Evolutionary conservation across 2,113 vertebrate genomes (phyloP), one percentile per base, ranked within the genome.

Genomic region (Phaethornis superciliosus): DNA sequence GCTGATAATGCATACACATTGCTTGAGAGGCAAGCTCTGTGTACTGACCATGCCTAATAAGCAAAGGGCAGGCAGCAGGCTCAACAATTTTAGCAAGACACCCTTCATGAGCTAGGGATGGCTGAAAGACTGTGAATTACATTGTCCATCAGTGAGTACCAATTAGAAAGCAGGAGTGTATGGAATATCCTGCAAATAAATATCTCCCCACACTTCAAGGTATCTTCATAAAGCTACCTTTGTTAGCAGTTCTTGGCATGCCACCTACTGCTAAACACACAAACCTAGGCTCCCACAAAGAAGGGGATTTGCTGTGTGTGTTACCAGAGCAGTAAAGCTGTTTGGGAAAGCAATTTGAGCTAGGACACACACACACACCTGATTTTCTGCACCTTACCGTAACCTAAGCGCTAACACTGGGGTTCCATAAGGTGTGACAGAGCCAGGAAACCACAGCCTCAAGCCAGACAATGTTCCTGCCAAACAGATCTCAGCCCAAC

Each of bases 61-160:
- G 93, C 54, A 63, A 94, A 52, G 37, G 74, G 81, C 91, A 97
- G 87, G 46, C 85, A 90, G 88, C 47, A 84, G n/a, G 49, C 71
- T 91, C 92, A 98, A 97, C 96, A 98, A 97, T 79, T 68, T 49
- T 14, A 79, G 63, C 76, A 68, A 65, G 85, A 49, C 90, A 93
- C 91, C 80, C 63, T 47, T 56, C 44, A 17, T 55, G 88, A 94
- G 76, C 46, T 56, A 32, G 78, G 83, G 78, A 88, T 2, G 2
- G 79, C 56, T 92, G 71, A 89, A 94, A 92, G 81, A 96, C 79
- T 94, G 85, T 88, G 95, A 96, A 97, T 97, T 94, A 90, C 77
- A 78, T 95, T 96, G 94, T 96, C 81, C 62, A 90, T 92, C 96
- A 97, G 96, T 97, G 96, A 98, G 85, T 58, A 88, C 90, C 94